Conservation (phyloP, 37 sponge, comb jelly and placozoan species). For the Ephydatia muelleri region DNA sequence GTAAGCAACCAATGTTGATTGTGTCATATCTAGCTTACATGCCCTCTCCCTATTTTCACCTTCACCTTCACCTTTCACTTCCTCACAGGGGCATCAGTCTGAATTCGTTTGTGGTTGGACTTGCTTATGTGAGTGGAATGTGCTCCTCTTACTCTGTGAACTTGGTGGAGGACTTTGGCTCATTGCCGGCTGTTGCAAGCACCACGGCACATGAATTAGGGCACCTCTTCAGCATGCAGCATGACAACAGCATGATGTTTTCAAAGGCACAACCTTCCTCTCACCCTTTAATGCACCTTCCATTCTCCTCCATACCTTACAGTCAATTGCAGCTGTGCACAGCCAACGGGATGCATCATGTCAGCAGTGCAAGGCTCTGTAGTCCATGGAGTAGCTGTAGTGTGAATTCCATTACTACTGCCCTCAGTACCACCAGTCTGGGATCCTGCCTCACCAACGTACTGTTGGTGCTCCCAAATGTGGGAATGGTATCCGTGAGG, state of each 20-base stretch:
- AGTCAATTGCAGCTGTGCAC: conserved; percentile 15
- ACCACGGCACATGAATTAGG: conserved; percentile 85
- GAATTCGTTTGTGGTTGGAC: conserved; percentile 40
- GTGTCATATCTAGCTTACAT: no score
- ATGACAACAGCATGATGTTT: conserved; percentile 50
- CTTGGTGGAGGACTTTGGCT: conserved; percentile 46
- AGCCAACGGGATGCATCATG: conserved; percentile 40
- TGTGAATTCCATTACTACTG: background rate
- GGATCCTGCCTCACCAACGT: conserved; percentile 34
- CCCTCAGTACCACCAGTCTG: background rate
- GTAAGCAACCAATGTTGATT: background rate
- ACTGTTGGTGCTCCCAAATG: conserved; percentile 51
- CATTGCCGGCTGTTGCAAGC: conserved; percentile 13
- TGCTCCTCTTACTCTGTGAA: conserved; percentile 34
- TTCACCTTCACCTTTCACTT: background rate
- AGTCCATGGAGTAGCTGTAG: conserved; percentile 47
- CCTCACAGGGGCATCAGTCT: conserved; percentile 42
- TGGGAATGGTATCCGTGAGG: conserved; percentile 82
- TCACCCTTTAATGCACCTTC: background rate
- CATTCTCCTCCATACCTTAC: background rate
- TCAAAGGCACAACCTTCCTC: background rate
- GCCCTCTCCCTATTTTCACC: background rate
- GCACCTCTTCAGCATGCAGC: conserved; percentile 74
- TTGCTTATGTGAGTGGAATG: conserved; percentile 59
- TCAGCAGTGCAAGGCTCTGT: conserved; percentile 16